These are phyloP conservation scores for Choloepus didactylus DNA, from an alignment of 2,797 vertebrate species.

Conservation along the genomic window DNA sequence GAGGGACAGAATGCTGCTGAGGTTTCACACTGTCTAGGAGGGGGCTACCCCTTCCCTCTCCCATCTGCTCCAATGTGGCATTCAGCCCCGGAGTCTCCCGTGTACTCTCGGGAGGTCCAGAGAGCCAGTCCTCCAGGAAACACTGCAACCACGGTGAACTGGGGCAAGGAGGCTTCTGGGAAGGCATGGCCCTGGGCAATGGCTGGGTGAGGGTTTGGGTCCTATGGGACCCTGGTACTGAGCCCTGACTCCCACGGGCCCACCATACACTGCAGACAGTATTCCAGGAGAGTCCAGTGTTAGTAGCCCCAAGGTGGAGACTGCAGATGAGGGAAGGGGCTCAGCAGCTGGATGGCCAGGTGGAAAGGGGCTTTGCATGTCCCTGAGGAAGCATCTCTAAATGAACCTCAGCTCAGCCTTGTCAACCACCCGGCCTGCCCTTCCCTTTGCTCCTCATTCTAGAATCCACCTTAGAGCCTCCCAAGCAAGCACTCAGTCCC, in stretches of 20 bases:
- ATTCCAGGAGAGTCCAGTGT: background rate
- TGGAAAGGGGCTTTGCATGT: background rate
- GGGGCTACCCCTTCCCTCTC: background rate
- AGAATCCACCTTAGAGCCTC: background rate
- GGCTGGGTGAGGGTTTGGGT: background rate
- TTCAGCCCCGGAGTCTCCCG: background rate
- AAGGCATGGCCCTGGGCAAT: background rate
- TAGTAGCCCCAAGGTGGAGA: background rate
- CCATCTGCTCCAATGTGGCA: background rate
- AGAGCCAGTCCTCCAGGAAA: background rate
- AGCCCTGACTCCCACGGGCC: background rate
- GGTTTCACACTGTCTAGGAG: background rate
- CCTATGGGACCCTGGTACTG: background rate
- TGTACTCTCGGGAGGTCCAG: background rate
- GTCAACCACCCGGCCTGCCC: too few species aligned
- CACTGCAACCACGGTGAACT: rapidly evolving
- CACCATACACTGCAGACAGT: background rate
- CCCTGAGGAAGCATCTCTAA: background rate
- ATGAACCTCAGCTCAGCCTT: background rate
- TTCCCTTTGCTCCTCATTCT: background rate
- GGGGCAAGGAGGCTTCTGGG: background rate
- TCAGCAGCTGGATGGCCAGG: background rate
- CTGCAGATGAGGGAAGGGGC: background rate
- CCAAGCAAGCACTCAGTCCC: background rate
- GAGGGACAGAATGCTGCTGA: background rate